phyloP scores from a whole-genome alignment of 2,888 invertebrate genomes.

The Drosophila robusta region DNA sequence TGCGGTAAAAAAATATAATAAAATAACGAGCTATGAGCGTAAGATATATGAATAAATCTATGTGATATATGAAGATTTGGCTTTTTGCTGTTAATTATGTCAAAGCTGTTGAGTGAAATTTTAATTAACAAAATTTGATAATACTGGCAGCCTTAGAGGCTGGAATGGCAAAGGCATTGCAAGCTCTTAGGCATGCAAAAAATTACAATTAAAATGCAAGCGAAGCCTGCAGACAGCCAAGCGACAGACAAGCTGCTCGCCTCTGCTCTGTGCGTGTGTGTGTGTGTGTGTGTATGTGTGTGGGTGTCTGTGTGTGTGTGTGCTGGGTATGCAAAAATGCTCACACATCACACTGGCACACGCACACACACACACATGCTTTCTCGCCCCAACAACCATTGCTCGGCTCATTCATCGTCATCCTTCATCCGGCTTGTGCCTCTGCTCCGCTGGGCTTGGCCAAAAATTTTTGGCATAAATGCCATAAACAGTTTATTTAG shows the following conservation, averaged over 20 bases:
- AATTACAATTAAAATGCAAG: slow-evolving; percentile 67
- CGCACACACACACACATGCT: slow-evolving; percentile 11
- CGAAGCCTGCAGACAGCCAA: slow-evolving; percentile 36
- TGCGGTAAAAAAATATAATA: too few species aligned
- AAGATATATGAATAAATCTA: too few species aligned
- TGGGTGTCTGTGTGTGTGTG: slow-evolving; percentile 16
- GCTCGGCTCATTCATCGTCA: slow-evolving; percentile 54
- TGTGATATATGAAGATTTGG: not conserved
- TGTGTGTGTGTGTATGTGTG: slow-evolving; percentile 7
- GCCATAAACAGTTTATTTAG: slow-evolving; percentile 83
- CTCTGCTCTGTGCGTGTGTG: slow-evolving; percentile 14
- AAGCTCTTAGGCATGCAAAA: slow-evolving; percentile 57
- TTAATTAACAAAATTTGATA: slow-evolving; percentile 40
- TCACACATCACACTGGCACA: slow-evolving; percentile 33
- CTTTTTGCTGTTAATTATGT: not conserved
- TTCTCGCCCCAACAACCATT: slow-evolving; percentile 29
- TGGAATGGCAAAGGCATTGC: slow-evolving; percentile 21
- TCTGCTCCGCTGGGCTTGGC: slow-evolving; percentile 39
- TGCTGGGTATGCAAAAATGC: slow-evolving; percentile 63
- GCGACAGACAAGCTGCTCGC: slow-evolving; percentile 35
- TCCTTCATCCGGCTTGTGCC: slow-evolving; percentile 48
- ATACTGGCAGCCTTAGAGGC: slow-evolving; percentile 23
- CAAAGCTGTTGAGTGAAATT: slow-evolving; percentile 9
- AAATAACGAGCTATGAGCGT: too few species aligned
- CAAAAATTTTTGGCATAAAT: slow-evolving; percentile 81